Evolutionary conservation across 2,797 vertebrate genomes (phyloP).

Genomic region (Pseudomugil gertrudae): DNA sequence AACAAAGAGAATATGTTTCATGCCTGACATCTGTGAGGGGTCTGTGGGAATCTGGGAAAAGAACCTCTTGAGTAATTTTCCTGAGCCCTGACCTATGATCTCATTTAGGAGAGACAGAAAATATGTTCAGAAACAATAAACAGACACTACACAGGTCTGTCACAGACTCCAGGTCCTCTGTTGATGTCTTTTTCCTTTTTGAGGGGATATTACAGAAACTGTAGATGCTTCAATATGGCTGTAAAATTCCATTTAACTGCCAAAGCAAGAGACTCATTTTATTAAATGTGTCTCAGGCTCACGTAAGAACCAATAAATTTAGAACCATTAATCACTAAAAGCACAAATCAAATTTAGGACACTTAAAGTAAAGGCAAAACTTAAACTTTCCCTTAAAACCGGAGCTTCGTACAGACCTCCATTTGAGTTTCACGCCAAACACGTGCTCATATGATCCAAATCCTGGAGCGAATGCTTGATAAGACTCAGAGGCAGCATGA

Average conservation of each 20-base stretch:
- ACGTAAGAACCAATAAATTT: neutral
- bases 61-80: no score
- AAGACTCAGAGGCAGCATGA: neutral
- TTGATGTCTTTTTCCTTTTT: neutral
- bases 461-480: neutral
- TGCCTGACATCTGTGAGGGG: no score
- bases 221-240: neutral
- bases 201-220: neutral
- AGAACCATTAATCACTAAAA: neutral
- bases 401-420: neutral
- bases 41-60: no score
- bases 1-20: no score
- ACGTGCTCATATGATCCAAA: neutral
- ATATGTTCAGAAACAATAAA: no score
- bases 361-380: neutral
- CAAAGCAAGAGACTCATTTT: no score
- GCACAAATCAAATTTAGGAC: neutral
- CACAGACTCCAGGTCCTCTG: neutral
- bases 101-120: no score
- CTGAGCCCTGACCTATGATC: no score
- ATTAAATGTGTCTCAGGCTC: neutral
- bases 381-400: neutral
- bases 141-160: no score
- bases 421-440: neutral
- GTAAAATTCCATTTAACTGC: neutral